These are phyloP conservation scores for Xestia c-nigrum DNA, from an alignment of 2,888 invertebrate species.

Conservation along the genomic window DNA sequence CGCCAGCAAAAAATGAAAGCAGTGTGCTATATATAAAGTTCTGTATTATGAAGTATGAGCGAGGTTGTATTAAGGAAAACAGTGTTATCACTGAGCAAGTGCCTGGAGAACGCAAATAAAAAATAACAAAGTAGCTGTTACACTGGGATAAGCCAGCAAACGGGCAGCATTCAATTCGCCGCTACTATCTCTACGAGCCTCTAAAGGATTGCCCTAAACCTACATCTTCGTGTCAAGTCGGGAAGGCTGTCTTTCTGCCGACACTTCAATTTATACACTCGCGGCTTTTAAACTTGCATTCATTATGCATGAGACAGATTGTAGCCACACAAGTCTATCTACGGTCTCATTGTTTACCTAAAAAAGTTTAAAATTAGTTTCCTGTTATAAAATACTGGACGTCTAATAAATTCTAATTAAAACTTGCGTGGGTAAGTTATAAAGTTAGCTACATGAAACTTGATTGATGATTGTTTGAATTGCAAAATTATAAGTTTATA, in stretches of 20 bases:
- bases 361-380: slow-evolving; percentile 66
- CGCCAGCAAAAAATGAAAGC: slow-evolving; percentile 68
- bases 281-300: slow-evolving; percentile 35
- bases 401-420: slow-evolving; percentile 76
- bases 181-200: slow-evolving; percentile 81
- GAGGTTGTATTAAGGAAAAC: slow-evolving; percentile 76
- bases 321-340: slow-evolving; percentile 5
- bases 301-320: not conserved
- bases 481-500: slow-evolving; percentile 78
- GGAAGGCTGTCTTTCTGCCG: slow-evolving; percentile 69
- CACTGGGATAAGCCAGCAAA: slow-evolving; percentile 82
- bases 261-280: slow-evolving; percentile 66
- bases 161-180: slow-evolving; percentile 85
- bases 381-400: slow-evolving; percentile 52
- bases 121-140: slow-evolving; percentile 83
- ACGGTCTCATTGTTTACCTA: slow-evolving; percentile 37
- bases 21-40: slow-evolving; percentile 71
- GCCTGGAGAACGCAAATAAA: slow-evolving; percentile 74
- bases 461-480: no score
- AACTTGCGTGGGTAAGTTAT: slow-evolving; percentile 75
- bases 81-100: slow-evolving; percentile 75
- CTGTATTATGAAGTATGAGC: slow-evolving; percentile 68
- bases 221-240: slow-evolving; percentile 74
- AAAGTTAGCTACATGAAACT: slow-evolving; percentile 76
- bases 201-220: slow-evolving; percentile 79